phyloP scores from a whole-genome alignment of 2,888 invertebrate species.

The Heliconius cydno region DNA sequence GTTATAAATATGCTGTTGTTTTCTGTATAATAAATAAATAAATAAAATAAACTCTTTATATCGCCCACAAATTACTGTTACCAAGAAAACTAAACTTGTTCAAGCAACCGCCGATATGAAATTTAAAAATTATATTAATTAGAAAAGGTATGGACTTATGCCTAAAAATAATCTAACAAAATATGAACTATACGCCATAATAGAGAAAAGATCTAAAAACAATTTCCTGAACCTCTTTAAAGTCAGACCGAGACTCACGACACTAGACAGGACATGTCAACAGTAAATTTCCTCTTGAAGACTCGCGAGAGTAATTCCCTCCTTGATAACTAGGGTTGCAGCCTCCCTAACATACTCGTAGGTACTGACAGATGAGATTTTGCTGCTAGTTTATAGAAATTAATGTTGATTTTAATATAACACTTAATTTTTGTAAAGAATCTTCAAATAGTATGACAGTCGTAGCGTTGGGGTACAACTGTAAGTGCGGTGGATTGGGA shows the following conservation, averaged over 20 bases:
- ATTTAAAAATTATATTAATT: no score
- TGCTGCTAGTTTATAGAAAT: background rate
- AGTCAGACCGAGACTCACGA: slow-evolving; percentile 9
- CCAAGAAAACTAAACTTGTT: no score
- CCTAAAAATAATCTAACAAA: no score
- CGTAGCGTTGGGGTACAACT: background rate
- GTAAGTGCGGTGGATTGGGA: background rate
- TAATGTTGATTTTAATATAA: background rate
- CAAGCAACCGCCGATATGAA: no score
- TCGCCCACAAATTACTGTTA: no score
- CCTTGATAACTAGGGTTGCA: slow-evolving; percentile 8
- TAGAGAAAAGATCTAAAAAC: background rate
- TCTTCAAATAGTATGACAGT: background rate
- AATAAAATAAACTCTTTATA: no score
- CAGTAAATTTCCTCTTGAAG: background rate
- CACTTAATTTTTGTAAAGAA: background rate
- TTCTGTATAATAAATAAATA: no score
- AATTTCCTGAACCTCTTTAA: slow-evolving; percentile 13
- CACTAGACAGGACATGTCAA: slow-evolving; percentile 17
- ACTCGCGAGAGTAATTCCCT: slow-evolving; percentile 19
- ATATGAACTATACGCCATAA: no score
- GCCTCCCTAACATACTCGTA: background rate
- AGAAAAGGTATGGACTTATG: no score
- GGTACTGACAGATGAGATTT: background rate
- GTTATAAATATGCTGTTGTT: no score